Evolutionary conservation across 64 coral and sea anemone species (phyloP), one percentile per base, ranked within the genome.

Genomic region (Trachythela sp.): DNA sequence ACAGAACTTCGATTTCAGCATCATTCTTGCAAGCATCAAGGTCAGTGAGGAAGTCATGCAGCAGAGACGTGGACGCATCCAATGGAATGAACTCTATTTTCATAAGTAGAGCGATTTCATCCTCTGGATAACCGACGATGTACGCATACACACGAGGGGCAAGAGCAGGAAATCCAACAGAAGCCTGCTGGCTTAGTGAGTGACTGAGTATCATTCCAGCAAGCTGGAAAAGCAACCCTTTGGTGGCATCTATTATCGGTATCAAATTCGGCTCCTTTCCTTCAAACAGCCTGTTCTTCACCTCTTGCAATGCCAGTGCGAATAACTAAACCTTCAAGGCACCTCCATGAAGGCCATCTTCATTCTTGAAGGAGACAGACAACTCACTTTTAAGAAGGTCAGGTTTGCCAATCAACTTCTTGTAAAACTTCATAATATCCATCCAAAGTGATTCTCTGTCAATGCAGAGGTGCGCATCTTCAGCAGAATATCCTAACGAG

Each of bases 201-300:
- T 87, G 86, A 37, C 33, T 67, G 59, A 87, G 20, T 0, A 87
- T 67, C 10, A 68, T 18, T 18, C 86, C 54, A 68, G 48, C 52
- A 35, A 87, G 24, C 8, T 87, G 86, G 40, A 87, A 87, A 18
- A 87, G 34, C n/a, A 87, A 13, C 3, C 22, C 14, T 14, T 80
- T 89, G 37, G 87, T 75, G 1, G 42, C 56, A 67, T 89, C 67
- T 72, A 77, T 89, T 13, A 89, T 76, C 26, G 87, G 87, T 48
- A 89, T 32, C 20, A 77, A 8, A 14, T 67, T 40, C 6, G 36
- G 33, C 13, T 48, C 38, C 59, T 77, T 48, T 45, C 87, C 87
- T 27, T 76, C 40, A 77, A 89, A 89, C 17, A 89, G 22, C n/a
- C 87, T 39, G 15, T 89, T 77, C 48, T 75, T 89, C 9, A 89